These are phyloP conservation scores for Steinernema feltiae DNA, from an alignment of 1,140 invertebrate species.

Conservation along the genomic window DNA sequence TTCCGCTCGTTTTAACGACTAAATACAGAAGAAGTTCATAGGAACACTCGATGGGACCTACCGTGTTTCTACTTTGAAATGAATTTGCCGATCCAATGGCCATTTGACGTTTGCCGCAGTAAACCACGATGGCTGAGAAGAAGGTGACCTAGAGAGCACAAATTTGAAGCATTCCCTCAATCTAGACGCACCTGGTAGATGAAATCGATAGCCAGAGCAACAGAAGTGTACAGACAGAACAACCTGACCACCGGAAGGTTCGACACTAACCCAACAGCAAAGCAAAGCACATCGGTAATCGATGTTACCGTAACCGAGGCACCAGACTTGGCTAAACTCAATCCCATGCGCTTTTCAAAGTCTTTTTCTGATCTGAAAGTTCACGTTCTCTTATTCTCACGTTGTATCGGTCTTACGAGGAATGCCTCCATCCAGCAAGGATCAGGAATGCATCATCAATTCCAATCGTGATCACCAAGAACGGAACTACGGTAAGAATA, in stretches of 20 bases:
- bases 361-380: slow-evolving; percentile 21
- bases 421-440: slow-evolving; percentile 52
- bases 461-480: slow-evolving; percentile 52
- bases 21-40: not conserved
- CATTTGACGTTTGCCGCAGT: slow-evolving; percentile 45
- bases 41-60: not conserved
- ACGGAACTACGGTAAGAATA: slow-evolving; percentile 53
- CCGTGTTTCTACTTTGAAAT: not conserved
- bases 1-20: not conserved
- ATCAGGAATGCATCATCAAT: slow-evolving; percentile 54
- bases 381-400: not conserved
- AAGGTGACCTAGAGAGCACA: slow-evolving; percentile 41
- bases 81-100: slow-evolving; percentile 21
- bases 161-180: not conserved
- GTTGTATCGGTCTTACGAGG: slow-evolving; percentile 50
- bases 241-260: slow-evolving; percentile 52
- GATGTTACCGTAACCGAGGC: slow-evolving; percentile 53
- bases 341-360: slow-evolving; percentile 39
- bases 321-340: slow-evolving; percentile 52
- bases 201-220: slow-evolving; percentile 51
- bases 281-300: slow-evolving; percentile 52
- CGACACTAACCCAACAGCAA: slow-evolving; percentile 52
- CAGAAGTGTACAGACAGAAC: slow-evolving; percentile 51
- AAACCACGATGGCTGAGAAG: slow-evolving; percentile 44
- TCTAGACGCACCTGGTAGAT: slow-evolving; percentile 42